Percentiles rank a stretch among this genome's conserved stretches.
phyloP scores from a whole-genome alignment of 2,113 vertebrate genomes.

The Lophura nycthemera region DNA sequence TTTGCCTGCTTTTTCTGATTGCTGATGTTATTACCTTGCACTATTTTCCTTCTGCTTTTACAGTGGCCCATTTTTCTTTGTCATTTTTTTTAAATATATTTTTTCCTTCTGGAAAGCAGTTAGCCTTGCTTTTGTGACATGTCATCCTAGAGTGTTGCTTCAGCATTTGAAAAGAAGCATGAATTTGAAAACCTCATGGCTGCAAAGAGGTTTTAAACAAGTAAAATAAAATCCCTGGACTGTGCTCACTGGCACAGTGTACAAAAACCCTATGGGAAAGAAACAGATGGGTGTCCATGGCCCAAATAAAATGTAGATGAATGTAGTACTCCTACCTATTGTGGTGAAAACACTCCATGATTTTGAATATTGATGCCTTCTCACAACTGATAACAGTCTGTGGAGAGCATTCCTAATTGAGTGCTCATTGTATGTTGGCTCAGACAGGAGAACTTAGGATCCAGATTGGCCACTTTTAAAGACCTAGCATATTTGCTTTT shows the following conservation, averaged over 20 bases:
- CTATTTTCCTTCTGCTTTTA: neutral
- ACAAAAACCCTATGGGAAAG: neutral
- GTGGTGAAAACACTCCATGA: neutral
- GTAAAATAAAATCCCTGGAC: neutral
- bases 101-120: conserved; percentile 3
- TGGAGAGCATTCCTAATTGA: neutral
- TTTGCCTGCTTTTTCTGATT: neutral
- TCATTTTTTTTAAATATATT: neutral
- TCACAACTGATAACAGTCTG: neutral
- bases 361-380: neutral
- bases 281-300: neutral
- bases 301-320: neutral
- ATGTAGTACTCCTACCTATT: neutral
- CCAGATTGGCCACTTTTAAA: neutral
- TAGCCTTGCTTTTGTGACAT: neutral
- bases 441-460: neutral
- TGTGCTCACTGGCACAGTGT: neutral
- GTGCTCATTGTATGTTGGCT: neutral
- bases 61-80: neutral
- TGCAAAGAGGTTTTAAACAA: neutral
- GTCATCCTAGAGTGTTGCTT: neutral
- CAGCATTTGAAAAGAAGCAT: neutral
- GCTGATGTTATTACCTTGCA: neutral
- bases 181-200: neutral
- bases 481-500: neutral